A percentile compares a stretch with the other conserved stretches of the same genome.
phyloP scores from a whole-genome alignment of 2,888 invertebrate genomes.

The Drosophila macrospina region DNA sequence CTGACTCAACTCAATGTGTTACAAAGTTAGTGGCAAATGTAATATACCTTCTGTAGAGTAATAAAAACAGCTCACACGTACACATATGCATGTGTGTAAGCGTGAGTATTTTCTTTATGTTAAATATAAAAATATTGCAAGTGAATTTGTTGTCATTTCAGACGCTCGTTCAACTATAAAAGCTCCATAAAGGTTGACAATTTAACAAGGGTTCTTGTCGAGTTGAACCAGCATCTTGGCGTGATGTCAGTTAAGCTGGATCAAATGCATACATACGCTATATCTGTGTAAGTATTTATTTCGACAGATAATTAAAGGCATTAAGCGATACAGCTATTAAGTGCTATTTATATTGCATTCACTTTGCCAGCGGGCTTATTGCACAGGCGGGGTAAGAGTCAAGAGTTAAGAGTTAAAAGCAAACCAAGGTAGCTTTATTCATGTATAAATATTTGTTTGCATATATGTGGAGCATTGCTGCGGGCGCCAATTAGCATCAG shows the following conservation, averaged over 20 bases:
- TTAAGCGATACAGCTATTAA: conserved; percentile 2
- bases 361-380: neutral
- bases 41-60: neutral
- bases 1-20: neutral
- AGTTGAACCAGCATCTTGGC: conserved; percentile 18
- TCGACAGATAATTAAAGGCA: conserved; percentile 11
- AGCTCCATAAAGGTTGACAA: conserved; percentile 34
- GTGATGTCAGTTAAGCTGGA: conserved; percentile 1
- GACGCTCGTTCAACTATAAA: conserved; percentile 17
- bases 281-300: neutral
- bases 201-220: neutral
- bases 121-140: conserved; percentile 35
- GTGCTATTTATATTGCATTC: neutral
- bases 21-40: neutral
- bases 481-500: conserved; percentile 61
- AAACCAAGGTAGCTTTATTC: conserved; percentile 14
- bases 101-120: conserved; percentile 20
- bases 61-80: neutral
- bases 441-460: conserved; percentile 16
- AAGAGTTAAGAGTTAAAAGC: conserved; percentile 21
- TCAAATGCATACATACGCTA: neutral
- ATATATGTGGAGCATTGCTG: conserved; percentile 20
- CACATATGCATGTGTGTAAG: conserved; percentile 1
- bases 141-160: conserved; percentile 20
- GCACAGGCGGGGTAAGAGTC: conserved; percentile 6